phyloP scores from a whole-genome alignment of 2,888 invertebrate species.

The Elmis aenea region DNA sequence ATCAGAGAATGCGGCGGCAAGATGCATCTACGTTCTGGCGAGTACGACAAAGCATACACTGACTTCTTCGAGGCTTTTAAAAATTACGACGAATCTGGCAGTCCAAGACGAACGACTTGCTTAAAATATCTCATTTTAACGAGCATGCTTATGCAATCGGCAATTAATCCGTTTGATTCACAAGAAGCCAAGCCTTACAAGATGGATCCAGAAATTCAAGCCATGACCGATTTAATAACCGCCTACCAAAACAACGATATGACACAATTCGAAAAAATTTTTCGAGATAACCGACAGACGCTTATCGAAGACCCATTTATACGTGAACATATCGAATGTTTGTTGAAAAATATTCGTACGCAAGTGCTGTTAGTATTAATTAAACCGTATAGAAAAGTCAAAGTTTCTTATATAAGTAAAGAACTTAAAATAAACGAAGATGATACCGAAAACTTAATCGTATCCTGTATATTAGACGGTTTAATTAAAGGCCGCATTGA shows the following conservation, averaged over 20 bases:
- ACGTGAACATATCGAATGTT: slow-evolving; percentile 92
- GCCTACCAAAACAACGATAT: slow-evolving; percentile 98
- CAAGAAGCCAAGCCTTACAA: slow-evolving; percentile 99
- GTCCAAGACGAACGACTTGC: slow-evolving; percentile 91
- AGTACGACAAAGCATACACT: slow-evolving; percentile 97
- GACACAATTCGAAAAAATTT: slow-evolving; percentile 91
- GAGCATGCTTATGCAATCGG: slow-evolving; percentile 98
- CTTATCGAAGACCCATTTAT: slow-evolving; percentile 98
- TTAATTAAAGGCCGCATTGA: slow-evolving; percentile 79
- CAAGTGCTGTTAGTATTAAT: slow-evolving; percentile 94
- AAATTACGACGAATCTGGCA: slow-evolving; percentile 98
- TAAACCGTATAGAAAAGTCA: slow-evolving; percentile 93
- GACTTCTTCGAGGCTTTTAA: slow-evolving; percentile 99
- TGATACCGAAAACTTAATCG: slow-evolving; percentile 91
- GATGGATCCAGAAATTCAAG: slow-evolving; percentile 96
- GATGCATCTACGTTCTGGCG: slow-evolving; percentile 97
- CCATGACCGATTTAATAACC: slow-evolving; percentile 95
- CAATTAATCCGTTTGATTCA: slow-evolving; percentile 98
- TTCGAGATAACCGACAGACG: slow-evolving; percentile 52
- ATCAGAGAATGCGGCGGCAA: slow-evolving; percentile 98
- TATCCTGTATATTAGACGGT: slow-evolving; percentile 94
- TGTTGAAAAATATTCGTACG: slow-evolving; percentile 89
- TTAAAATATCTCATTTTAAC: slow-evolving; percentile 96
- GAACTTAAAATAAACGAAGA: slow-evolving; percentile 84
- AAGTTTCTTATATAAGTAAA: slow-evolving; percentile 92